phyloP scores from a whole-genome alignment of 2,797 vertebrate genomes.

The Peromyscus attwateri region DNA sequence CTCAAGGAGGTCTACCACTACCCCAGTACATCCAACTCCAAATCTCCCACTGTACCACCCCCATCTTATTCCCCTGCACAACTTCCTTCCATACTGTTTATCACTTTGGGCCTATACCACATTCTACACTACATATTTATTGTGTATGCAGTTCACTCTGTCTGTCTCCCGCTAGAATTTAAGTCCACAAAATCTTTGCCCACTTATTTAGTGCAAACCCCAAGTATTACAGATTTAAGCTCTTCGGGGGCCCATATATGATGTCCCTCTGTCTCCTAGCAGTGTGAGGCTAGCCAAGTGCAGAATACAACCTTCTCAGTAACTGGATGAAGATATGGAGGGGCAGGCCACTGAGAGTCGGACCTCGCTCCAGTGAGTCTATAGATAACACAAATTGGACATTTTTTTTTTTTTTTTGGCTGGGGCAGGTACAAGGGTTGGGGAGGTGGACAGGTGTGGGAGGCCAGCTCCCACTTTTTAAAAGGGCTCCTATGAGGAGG shows the following conservation, averaged over 20 bases:
- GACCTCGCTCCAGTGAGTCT: not conserved
- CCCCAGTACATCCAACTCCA: not conserved
- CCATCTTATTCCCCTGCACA: not conserved
- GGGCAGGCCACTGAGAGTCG: not conserved
- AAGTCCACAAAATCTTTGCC: not conserved
- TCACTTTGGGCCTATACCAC: not conserved
- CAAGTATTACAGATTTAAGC: not conserved
- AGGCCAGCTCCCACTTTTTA: too few relatives aligned
- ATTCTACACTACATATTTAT: too few relatives aligned
- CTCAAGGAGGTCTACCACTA: not conserved
- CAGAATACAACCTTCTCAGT: not conserved
- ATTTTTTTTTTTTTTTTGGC: too few relatives aligned
- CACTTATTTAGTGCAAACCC: not conserved
- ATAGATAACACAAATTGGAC: too few relatives aligned
- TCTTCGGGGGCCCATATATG: not conserved
- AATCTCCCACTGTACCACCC: not conserved
- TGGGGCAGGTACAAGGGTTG: too few relatives aligned
- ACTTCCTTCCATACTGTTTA: not conserved
- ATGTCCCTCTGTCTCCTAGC: not conserved
- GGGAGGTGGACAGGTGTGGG: too few relatives aligned
- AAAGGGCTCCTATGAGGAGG: too few relatives aligned
- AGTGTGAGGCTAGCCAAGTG: not conserved
- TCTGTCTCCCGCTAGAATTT: not conserved
- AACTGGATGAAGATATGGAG: not conserved
- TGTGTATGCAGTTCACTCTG: not conserved